These are phyloP conservation scores for Seira musarum DNA, from an alignment of 2,888 invertebrate genomes.

Conservation along the genomic window DNA sequence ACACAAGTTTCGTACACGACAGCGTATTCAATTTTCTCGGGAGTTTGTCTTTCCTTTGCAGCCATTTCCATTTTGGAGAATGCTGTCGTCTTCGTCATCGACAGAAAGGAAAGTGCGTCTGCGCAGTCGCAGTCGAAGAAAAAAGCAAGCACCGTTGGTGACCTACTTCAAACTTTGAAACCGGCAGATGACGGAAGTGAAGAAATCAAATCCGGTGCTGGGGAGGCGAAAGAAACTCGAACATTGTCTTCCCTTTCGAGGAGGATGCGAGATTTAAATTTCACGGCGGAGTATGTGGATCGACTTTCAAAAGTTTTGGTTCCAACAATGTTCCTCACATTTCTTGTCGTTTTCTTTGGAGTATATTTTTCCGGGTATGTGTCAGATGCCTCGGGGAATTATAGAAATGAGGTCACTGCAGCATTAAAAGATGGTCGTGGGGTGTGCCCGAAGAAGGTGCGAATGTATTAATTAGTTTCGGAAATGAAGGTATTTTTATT, in stretches of 20 bases:
- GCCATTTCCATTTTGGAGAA: conserved; percentile 33
- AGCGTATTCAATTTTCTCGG: conserved; percentile 31
- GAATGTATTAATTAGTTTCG: not conserved
- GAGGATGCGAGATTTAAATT: not conserved
- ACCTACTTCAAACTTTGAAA: too few relatives aligned
- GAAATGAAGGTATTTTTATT: not conserved
- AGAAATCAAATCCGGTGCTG: too few relatives aligned
- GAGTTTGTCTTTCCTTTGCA: conserved; percentile 30
- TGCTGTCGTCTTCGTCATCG: conserved; percentile 25
- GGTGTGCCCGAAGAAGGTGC: too few relatives aligned
- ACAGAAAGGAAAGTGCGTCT: not conserved
- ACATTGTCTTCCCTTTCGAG: not conserved
- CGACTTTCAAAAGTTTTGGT: conserved; percentile 41
- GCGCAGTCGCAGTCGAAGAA: not conserved
- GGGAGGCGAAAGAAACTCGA: not conserved
- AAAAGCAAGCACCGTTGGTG: too few relatives aligned
- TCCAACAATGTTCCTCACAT: conserved; percentile 11
- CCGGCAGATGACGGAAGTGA: too few relatives aligned
- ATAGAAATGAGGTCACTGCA: not conserved
- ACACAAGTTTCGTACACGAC: conserved; percentile 39
- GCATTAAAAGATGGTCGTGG: not conserved
- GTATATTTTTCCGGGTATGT: not conserved
- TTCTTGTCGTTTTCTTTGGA: not conserved
- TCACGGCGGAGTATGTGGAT: conserved; percentile 15
- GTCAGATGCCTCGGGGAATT: not conserved